phyloP scores from a whole-genome alignment of 2,113 vertebrate species.

The Columba janthina region DNA sequence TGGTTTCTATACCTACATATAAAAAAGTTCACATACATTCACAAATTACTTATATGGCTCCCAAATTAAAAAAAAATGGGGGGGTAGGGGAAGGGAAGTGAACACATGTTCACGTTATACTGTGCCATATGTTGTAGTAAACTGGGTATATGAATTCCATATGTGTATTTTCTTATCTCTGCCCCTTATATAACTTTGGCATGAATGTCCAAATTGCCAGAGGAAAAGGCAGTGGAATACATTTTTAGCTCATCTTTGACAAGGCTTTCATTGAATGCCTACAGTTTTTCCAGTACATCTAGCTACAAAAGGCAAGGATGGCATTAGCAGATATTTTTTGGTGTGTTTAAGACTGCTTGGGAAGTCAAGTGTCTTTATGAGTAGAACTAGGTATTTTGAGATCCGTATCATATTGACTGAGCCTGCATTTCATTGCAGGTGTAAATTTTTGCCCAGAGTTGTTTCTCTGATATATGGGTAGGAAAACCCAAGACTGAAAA shows the following conservation, averaged over 20 bases:
- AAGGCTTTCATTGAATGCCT: background rate
- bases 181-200: slow-evolving; percentile 46
- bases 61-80: background rate
- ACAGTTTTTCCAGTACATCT: background rate
- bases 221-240: background rate
- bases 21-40: background rate
- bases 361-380: background rate
- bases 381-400: background rate
- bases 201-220: slow-evolving; percentile 44
- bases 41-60: background rate
- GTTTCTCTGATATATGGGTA: background rate
- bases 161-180: slow-evolving; percentile 46
- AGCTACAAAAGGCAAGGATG: background rate
- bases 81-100: background rate
- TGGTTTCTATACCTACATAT: background rate
- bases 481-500: background rate
- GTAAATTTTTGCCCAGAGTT: background rate
- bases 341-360: background rate
- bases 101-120: slow-evolving; percentile 10
- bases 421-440: background rate
- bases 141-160: slow-evolving; percentile 37
- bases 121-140: slow-evolving; percentile 58
- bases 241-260: slow-evolving; percentile 21
- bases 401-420: background rate
- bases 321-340: background rate